Percentiles rank a stretch among this genome's conserved stretches.
Conservation (phyloP, 2,113 vertebrate species). For the Mus musculus region GRCm39 chr1:52254501-52255000, state of each 20-base stretch:
- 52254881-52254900: neutral
- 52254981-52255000: conserved; percentile 54
- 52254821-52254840: conserved; percentile 99
- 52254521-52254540: neutral
- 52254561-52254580: neutral
- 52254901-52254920: conserved; percentile 33
- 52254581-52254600: neutral
- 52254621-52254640: conserved; percentile 37
- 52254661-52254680: neutral
- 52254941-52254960: conserved; percentile 20
- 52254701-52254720: conserved; percentile 59
- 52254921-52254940: neutral
- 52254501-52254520: neutral
- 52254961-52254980: conserved; percentile 24
- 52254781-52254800: conserved; percentile 98
- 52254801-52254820: conserved; percentile 99
- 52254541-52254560: neutral
- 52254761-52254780: conserved; percentile 97
- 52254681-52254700: neutral
- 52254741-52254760: conserved; percentile 94
- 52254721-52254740: conserved; percentile 96
- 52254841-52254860: conserved; percentile 96
- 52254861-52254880: conserved; percentile 45
- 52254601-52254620: conserved; percentile 32
- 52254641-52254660: conserved; percentile 31